Percentiles rank a stretch among this genome's conserved stretches.
Evolutionary conservation across 1,140 invertebrate species (phyloP).

Genomic region (Nebria ingens): DNA sequence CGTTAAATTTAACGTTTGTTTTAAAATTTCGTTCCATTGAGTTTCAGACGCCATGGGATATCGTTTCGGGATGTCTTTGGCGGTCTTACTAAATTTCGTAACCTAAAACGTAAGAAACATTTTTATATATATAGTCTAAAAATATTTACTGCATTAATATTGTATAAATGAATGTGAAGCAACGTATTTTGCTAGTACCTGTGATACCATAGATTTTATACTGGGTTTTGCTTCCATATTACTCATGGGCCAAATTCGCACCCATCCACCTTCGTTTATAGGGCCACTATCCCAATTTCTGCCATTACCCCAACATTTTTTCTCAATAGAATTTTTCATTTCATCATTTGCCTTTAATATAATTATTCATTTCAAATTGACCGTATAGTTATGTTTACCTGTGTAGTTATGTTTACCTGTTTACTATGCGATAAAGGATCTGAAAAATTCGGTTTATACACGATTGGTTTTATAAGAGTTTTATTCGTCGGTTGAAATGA

Average conservation of each 20-base stretch:
- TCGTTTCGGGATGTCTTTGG: slow-evolving; percentile 26
- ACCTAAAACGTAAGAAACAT: slow-evolving; percentile 22
- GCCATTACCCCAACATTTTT: slow-evolving; percentile 45
- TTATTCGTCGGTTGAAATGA: background rate
- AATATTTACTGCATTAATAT: too few species aligned
- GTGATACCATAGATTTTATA: slow-evolving; percentile 22
- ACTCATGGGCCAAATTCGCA: slow-evolving; percentile 43
- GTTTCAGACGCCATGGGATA: slow-evolving; percentile 28
- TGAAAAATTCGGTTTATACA: background rate
- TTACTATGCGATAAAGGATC: background rate
- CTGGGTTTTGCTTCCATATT: slow-evolving; percentile 13
- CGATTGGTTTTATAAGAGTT: background rate
- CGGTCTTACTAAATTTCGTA: slow-evolving; percentile 26
- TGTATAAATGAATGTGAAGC: too few species aligned
- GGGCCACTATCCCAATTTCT: slow-evolving; percentile 44
- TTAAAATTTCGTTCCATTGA: slow-evolving; percentile 28
- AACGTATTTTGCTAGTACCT: too few species aligned
- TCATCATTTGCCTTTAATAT: slow-evolving; percentile 21
- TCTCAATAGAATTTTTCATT: slow-evolving; percentile 18
- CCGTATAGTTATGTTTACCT: too few species aligned
- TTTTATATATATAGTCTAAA: background rate
- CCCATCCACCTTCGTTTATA: slow-evolving; percentile 48
- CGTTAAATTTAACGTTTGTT: slow-evolving; percentile 24
- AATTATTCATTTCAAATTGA: too few species aligned
- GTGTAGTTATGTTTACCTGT: too few species aligned